Base-by-base conservation (phyloP, 1,140 invertebrate genomes). In the Drosophila malerkotliana region DNA sequence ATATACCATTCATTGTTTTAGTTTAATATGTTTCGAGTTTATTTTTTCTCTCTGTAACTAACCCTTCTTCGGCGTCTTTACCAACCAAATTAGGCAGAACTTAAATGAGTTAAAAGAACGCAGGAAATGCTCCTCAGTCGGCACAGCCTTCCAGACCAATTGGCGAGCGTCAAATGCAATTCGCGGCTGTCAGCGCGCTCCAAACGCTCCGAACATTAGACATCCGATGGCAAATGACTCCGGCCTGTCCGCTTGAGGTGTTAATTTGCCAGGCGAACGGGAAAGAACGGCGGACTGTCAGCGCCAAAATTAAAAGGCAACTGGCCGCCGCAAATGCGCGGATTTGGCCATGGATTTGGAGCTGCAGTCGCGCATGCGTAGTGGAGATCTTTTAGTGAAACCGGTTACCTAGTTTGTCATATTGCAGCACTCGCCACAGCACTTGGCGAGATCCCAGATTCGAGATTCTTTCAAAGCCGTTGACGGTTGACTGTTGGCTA, bases 141-240 rank as follows among this genome's bases (percentile, higher is more conserved):
- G n/a, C 63, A 66, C 49, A 60, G 39, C 49, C 44, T 55, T 69
- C 64, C 49, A 56, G 67, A 37, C 32, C 67, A 71, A 71, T 71
- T 71, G 67, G 41, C 63, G 24, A 37, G 64, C 79, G 63, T 84
- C 80, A 79, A 84, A 72, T 58, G 72, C 80, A 79, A 83, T 79
- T 80, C 69, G 72, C 60, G 52, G 59, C 83, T 87, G 83, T 87
- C 83, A 87, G 59, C 74, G 32, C 8, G 9, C 32, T 32, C 32
- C 32, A 32, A 32, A 32, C 32, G 58, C 45, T 30, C 59, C 57
- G 58, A 85, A 53, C 78, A 75, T 77, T 64, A 76, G 55, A 81
- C 82, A 83, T 77, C 83, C 85, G 81, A 87, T 83, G 82, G 73
- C 77, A 81, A 87, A 87, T 85, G 77, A 72, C 68, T 85, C 67